A percentile compares a stretch with the other conserved stretches of the same genome.
phyloP scores from a whole-genome alignment of 2,113 vertebrate genomes.

The Hyperopisus bebe region DNA sequence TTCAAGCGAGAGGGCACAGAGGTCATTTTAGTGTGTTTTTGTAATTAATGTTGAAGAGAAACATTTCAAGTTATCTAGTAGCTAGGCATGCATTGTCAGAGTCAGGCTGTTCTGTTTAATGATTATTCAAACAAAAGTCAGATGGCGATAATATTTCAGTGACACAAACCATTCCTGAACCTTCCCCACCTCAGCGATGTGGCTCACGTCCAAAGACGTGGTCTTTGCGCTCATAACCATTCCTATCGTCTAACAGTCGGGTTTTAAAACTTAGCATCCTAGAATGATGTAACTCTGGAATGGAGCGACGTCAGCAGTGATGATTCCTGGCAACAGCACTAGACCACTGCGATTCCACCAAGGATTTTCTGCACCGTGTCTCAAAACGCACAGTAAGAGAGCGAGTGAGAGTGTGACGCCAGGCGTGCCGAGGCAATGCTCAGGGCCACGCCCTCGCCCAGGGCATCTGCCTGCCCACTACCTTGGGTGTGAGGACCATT shows the following conservation, averaged over 20 bases:
- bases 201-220: not conserved
- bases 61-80: not conserved
- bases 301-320: not conserved
- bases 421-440: not conserved
- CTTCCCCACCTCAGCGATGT: not conserved
- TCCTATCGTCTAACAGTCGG: not conserved
- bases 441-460: not conserved
- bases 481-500: not conserved
- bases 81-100: not conserved
- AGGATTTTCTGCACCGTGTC: not conserved
- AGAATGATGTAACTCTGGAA: not conserved
- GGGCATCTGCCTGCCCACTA: not conserved
- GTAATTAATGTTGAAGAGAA: not conserved
- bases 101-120: not conserved
- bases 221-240: not conserved
- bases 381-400: not conserved
- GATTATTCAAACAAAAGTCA: not conserved
- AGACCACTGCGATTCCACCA: not conserved
- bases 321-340: not conserved
- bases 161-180: not conserved
- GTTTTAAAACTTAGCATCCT: not conserved
- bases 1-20: not conserved
- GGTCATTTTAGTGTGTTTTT: not conserved
- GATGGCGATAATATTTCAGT: not conserved
- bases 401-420: not conserved